Evolutionary conservation across 2,888 invertebrate genomes (phyloP), one percentile per base, ranked within the genome.

Genomic region (Theretra japonica): DNA sequence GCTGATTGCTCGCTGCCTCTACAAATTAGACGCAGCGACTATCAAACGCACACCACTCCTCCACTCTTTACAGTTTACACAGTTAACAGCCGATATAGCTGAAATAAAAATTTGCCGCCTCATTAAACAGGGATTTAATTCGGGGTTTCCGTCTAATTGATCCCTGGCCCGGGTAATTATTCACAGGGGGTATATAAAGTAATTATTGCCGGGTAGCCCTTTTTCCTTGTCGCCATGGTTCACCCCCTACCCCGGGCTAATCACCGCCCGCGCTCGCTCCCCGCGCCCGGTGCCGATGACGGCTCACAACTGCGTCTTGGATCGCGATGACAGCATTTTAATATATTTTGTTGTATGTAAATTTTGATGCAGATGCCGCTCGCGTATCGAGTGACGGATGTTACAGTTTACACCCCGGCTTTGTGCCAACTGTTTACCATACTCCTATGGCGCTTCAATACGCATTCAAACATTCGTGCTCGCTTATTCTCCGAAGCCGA

Each of bases 161-260:
- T 90, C 89, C 91, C 88, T 86, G 89, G 87, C 88, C 84, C 79
- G 86, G 90, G 92, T 93, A 94, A 94, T 93, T 94, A 93, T 94
- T 93, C 93, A 93, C 92, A 90, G 90, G 90, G 90, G 92, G 90
- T 91, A 91, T 89, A 91, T 91, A 91, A 91, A 91, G 92, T 93
- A 93, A 93, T 93, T 94, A 93, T 93, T 91, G 84, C 88, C 79
- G 90, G 90, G 91, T 89, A 93, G 91, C 93, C 93, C 93, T 93
- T 93, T 93, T 93, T 92, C 94, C 91, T 93, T 93, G 93, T 92
- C 91, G 87, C 86, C 82, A 78, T 75, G 73, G 76, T 76, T 73
- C 80, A 41, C 80, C 81, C 87, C 84, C 83, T 80, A 76, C 77
- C 80, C 79, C 82, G 77, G 82, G 86, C 90, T 92, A 93, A 93